Base-by-base conservation (phyloP, 2,797 vertebrate genomes). In the Nannoperca australis region DNA sequence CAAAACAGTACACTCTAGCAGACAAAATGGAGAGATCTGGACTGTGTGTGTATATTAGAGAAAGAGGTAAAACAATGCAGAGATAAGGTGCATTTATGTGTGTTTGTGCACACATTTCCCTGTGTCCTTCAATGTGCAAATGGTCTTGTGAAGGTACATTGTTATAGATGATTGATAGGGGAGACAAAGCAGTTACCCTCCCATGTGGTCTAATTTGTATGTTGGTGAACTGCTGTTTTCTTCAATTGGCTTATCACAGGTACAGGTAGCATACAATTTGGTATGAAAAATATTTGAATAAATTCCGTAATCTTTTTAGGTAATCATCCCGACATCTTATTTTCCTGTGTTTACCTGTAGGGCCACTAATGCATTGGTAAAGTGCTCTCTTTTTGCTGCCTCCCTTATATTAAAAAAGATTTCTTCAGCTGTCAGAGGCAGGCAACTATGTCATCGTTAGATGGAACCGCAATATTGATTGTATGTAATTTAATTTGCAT, bases 401-500 rank as follows among this genome's bases (percentile, higher is more conserved):
- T 83, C 40, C 12, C 34, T 61, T 61, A 72, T 78, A 81, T 86
- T 68, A 75, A 84, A 70, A 63, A 64, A 71, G 63, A 84, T 83
- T 83, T 75, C 79, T 59, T 67, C 67, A 68, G 76, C 75, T 36
- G 20, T 68, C 64, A 32, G 60, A 85, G 70, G 67, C 70, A 27
- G n/a, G 74, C 60, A 66, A 54, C 61, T 70, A 49, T 51, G 51
- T 80, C 74, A 87, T 83, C 76, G 53, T 80, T 84, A 61, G 79
- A 91, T 87, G 73, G 81, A 84, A 89, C 76, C 40, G 36, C 76
- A 62, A 49, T 90, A 92, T 94, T 86, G 92, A 94, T 92, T 68
- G 58, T 7, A 22, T 38, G 20, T 86, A 85, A 92, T 95, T 92
- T 84, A 89, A 93, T 95, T 92, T 92, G 80, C 76, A 88, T 86